Evolutionary conservation across 1,140 invertebrate species (phyloP), one percentile per base, ranked within the genome.

Genomic region (Babylonia areolata): DNA sequence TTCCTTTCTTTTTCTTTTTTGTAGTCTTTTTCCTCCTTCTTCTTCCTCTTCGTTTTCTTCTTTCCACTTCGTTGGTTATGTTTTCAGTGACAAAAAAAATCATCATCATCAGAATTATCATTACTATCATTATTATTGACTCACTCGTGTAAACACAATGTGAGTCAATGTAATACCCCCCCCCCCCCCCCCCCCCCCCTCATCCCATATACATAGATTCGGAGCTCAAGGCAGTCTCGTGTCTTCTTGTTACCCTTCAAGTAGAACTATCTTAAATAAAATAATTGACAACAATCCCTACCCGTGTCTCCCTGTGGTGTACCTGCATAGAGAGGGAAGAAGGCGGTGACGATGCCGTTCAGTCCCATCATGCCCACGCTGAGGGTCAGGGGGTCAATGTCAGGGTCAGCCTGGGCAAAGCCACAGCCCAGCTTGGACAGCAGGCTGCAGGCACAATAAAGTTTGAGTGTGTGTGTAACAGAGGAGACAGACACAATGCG

Each of bases 331-430:
- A 69, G 54, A 31, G 81, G 81, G n/a, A 84, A 71, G 58, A 54
- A 84, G 37, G 58, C 28, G 31, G 81, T 69, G 12, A 35, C 20
- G n/a, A 84, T 28, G 31, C 54, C 81, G 37, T 5, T 5, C 58
- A 84, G n/a, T 84, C 81, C 81, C 51, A 84, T 28, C 39, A 71
- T 39, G 46, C 81, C 81, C 58, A 84, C 37, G 58, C 69, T 39
- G 64, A 84, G 81, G 46, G 64, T 71, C 51, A 71, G 11, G 17
- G 46, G 39, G 17, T 84, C 81, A 31, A 84, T 69, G n/a, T 31
- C 33, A 17, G 51, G 42, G 23, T 64, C 64, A 28, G 28, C 69
- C 6, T 23, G 31, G 5, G 39, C 37, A 9, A 84, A 20, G 12
- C 81, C 81, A 31, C 28, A 15, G 0, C 31, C 28, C 37, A 84